Evolutionary conservation across 1,140 invertebrate genomes (phyloP), one percentile per base, ranked within the genome.

Genomic region (Bombus vancouverensis): DNA sequence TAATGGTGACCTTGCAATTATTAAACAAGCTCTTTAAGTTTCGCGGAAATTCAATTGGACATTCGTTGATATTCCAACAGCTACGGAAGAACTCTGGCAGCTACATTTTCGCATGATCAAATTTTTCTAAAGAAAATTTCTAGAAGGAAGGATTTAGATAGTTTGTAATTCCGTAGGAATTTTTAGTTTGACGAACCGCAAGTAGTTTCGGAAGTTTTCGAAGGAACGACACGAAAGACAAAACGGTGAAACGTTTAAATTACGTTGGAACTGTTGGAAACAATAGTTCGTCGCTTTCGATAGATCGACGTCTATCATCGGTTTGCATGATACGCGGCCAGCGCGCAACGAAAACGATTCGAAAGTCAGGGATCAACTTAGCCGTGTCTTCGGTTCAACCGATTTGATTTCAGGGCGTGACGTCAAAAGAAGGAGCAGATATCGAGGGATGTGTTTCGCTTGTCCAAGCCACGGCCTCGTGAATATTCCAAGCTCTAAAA

Each of bases 401-500:
- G 88, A 89, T 89, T 89, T 89, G 88, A 89, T 89, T 91, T 81
- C 72, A 77, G 80, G 79, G 82, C 85, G 88, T 86, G 80, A 89
- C 86, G 84, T 77, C 71, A 83, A 88, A 91, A 91, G 90, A 91
- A 91, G 88, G 87, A 91, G 74, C 66, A 73, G 87, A 88, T 83
- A 88, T 81, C 86, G 83, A 59, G 82, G 87, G 93, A 94, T 93
- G 93, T 94, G 92, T 94, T 94, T 94, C 93, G 93, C 94, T 94
- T 94, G 94, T 95, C 94, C 94, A 93, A 94, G 93, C 92, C 79
- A 81, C 65, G 85, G 89, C 87, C 90, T 94, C 93, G 92, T 94
- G 93, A 94, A 94, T 94, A 94, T 94, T 94, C 93, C 92, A 94
- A 91, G 91, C 92, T 94, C 92, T 94, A 94, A 94, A 94, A 94